Percentiles rank a stretch among this genome's conserved stretches.
Conservation (phyloP, 2,888 invertebrate species). For the Amblyjoppa fuscipennis region DNA sequence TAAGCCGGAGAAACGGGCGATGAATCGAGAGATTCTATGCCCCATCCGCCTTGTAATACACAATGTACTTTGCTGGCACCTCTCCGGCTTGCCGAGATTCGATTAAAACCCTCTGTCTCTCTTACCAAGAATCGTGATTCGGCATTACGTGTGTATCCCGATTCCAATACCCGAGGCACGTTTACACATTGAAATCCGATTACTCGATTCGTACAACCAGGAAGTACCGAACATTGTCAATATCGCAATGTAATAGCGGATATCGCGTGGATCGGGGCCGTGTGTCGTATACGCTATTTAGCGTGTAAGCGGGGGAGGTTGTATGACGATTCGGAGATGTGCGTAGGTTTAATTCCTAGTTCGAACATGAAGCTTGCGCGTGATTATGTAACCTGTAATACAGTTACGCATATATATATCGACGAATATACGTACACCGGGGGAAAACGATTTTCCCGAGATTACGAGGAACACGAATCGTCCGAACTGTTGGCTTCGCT, state of each 20-base stretch:
- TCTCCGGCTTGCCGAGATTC: constrained; percentile 17
- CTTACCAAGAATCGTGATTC: constrained; percentile 8
- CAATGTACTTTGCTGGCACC: constrained; percentile 51
- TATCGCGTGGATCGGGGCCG: background rate
- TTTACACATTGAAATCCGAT: background rate
- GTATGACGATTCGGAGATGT: constrained; percentile 10
- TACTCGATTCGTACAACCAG: constrained; percentile 37
- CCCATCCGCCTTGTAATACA: constrained; percentile 7
- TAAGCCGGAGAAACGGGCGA: constrained; percentile 50
- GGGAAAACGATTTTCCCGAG: constrained; percentile 46
- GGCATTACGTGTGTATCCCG: background rate
- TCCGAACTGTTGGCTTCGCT: background rate
- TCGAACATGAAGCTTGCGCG: constrained; percentile 47
- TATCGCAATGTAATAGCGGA: constrained; percentile 44
- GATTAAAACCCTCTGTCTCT: constrained; percentile 10
- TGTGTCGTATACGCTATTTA: constrained; percentile 21
- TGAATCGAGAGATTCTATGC: constrained; percentile 52
- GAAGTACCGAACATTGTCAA: constrained; percentile 58
- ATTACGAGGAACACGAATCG: constrained; percentile 44
- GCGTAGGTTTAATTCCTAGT: constrained; percentile 64
- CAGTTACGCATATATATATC: background rate
- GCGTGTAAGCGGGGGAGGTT: constrained; percentile 43
- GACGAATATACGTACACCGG: too few species aligned
- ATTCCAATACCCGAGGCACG: background rate
- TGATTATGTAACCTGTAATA: constrained; percentile 31